phyloP scores from a whole-genome alignment of 1,140 invertebrate species.

The Nephila pilipes region DNA sequence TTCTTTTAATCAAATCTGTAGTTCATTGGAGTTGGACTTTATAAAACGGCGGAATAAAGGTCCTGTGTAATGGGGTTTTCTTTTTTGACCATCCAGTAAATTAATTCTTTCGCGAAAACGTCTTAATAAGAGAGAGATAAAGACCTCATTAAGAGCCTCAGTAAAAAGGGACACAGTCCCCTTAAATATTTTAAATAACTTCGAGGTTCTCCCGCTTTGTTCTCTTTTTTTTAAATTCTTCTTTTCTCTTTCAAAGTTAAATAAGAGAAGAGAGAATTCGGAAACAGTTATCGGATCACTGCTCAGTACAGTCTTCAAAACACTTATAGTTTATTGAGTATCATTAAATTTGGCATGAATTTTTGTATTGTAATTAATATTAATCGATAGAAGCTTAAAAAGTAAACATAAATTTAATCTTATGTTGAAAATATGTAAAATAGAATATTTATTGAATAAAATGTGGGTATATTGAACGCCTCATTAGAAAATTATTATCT shows the following conservation, averaged over 20 bases:
- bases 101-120: conserved; percentile 18
- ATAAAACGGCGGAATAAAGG: not conserved
- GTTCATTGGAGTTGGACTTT: not conserved
- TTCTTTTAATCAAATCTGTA: not conserved
- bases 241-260: not conserved
- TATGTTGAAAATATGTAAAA: too few species aligned
- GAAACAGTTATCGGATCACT: not conserved
- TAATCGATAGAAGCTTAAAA: too few species aligned
- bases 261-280: not conserved
- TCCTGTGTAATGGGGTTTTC: not conserved
- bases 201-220: too few species aligned
- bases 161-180: not conserved
- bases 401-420: too few species aligned
- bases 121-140: conserved; percentile 20
- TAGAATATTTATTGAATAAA: too few species aligned
- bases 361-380: too few species aligned
- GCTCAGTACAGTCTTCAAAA: not conserved
- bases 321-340: too few species aligned
- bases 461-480: too few species aligned
- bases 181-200: too few species aligned
- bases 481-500: too few species aligned
- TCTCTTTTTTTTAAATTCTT: not conserved
- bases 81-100: not conserved
- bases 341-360: too few species aligned
- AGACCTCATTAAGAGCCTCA: conserved; percentile 22